Evolutionary conservation across 2,797 vertebrate genomes (phyloP), one percentile per base, ranked within the genome.

Genomic region (Leptodactylus fallax): DNA sequence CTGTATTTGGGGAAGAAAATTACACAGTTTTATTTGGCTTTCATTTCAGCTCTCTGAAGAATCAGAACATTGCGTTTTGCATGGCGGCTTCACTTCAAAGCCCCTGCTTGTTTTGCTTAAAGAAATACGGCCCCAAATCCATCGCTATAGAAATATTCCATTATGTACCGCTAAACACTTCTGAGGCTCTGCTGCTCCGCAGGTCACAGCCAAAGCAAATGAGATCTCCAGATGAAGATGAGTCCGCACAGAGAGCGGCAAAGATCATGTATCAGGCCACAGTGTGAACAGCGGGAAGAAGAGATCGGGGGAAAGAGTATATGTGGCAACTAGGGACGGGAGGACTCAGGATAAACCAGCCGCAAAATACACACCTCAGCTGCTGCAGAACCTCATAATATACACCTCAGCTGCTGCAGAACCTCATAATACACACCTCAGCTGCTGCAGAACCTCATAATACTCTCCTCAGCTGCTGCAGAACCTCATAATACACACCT

Each of bases 21-120:
- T 76, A 63, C 82, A 60, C 82, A 61, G 83, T 76, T 85, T 85
- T 85, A 76, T 85, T 85, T 85, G 83, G 83, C 83, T 85, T 85
- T 84, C 82, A 84, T 84, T 84, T 85, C 83, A 74, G 56, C 17
- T 76, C 71, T 85, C 36, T 25, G 53, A 49, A 76, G 83, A 76
- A 16, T 61, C 36, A 19, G 83, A 60, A 85, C 55, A 61, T 85
- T 85, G 83, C 27, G 71, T 76, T 76, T 25, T 85, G 56, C 83
- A 63, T 19, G 83, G 83, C 36, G 12, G 83, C n/a, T 61, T 63
- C 83, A 61, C 71, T 19, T 76, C 53, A 85, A 76, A 76, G 71
- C 53, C 58, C 12, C 27, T 47, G 69, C 69, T 76, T 85, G 83
- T 85, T 76, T 76, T 74, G 71, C 55, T 74, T 49, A 61, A 76